A percentile compares a stretch with the other conserved stretches of the same genome.
Conservation (phyloP, 2,113 vertebrate species). For the Dasyornis broadbenti region DNA sequence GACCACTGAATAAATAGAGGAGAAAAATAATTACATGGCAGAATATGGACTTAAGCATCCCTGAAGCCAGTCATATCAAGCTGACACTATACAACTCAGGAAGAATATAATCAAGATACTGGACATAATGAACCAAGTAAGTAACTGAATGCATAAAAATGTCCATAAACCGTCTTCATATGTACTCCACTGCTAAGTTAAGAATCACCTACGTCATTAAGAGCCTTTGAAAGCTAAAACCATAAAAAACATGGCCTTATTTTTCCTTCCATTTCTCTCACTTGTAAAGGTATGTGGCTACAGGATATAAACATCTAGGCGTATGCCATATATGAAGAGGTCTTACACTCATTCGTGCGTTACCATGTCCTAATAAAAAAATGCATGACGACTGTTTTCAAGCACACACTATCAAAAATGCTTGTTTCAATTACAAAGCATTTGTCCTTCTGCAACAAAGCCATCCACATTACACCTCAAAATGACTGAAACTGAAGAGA, state of each 20-base stretch:
- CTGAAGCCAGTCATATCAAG: neutral
- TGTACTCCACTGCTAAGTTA: neutral
- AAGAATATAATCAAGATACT: neutral
- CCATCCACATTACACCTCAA: neutral
- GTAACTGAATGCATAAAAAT: neutral
- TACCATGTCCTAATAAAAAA: neutral
- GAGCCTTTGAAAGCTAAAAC: neutral
- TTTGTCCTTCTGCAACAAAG: neutral
- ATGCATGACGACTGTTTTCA: neutral
- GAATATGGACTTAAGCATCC: neutral
- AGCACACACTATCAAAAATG: neutral
- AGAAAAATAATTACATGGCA: neutral
- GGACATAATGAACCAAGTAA: neutral
- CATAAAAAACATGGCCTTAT: neutral
- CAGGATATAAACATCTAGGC: neutral
- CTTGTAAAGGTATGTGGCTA: neutral
- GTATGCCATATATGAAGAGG: neutral
- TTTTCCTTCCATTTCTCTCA: neutral
- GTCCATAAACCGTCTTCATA: neutral
- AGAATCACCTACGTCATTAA: neutral
- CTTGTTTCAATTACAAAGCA: neutral
- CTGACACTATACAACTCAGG: rapidly evolving
- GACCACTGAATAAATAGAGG: neutral
- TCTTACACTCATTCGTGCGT: neutral
- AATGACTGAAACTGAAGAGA: neutral